These are phyloP conservation scores for Parauchenoglanis punctatus DNA, from an alignment of 2,797 vertebrate genomes.

Conservation along the genomic window DNA sequence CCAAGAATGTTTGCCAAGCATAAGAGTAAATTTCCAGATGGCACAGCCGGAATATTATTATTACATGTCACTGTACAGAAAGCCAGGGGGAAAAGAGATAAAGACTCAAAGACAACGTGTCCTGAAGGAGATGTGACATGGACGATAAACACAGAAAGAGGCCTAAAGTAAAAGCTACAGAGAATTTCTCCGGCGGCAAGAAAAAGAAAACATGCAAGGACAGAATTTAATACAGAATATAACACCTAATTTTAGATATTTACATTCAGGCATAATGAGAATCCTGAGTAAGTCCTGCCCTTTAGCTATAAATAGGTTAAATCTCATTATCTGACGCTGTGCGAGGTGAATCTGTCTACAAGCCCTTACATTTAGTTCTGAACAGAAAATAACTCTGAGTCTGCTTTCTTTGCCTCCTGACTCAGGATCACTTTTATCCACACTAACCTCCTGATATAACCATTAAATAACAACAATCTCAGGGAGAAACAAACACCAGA, in stretches of 20 bases:
- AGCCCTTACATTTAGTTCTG: conserved; percentile 70
- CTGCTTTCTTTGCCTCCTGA: not conserved
- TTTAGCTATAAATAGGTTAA: conserved; percentile 62
- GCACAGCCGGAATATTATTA: conserved; percentile 21
- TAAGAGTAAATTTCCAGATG: conserved; percentile 22
- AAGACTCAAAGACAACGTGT: not conserved
- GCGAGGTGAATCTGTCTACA: conserved; percentile 64
- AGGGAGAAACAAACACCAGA: not conserved
- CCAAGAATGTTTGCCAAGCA: conserved; percentile 11
- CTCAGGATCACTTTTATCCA: not conserved
- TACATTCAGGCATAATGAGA: not conserved
- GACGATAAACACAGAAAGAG: not conserved
- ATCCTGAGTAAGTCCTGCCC: not conserved
- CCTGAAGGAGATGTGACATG: not conserved
- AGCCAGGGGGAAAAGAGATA: not conserved
- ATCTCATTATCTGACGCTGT: conserved; percentile 63
- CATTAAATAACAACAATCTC: not conserved
- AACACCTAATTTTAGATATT: not conserved
- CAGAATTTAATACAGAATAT: not conserved
- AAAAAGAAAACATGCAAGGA: not conserved
- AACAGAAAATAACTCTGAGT: not conserved
- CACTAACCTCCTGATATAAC: not conserved
- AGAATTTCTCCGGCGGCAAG: not conserved
- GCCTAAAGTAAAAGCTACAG: not conserved
- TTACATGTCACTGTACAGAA: not conserved